Percentiles rank a stretch among this genome's conserved stretches.
Evolutionary conservation across 2,113 vertebrate genomes (phyloP).

Genomic region (Todiramphus saurophagus): DNA sequence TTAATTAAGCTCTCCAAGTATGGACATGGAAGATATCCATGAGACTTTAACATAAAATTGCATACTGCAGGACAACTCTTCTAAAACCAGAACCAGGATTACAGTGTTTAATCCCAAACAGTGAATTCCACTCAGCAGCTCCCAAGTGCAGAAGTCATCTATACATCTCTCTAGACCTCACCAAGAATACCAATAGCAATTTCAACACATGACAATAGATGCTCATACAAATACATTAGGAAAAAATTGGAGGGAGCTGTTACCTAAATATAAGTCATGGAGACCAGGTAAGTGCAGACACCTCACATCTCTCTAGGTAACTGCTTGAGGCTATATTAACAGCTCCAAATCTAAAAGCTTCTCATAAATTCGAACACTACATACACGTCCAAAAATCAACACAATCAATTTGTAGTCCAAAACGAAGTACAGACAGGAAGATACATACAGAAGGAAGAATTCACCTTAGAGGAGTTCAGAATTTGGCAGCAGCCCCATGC

Average conservation of each 20-base stretch:
- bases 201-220: not conserved
- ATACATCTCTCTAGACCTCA: not conserved
- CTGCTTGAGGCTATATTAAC: not conserved
- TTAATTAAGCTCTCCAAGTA: constrained; percentile 18
- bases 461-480: not conserved
- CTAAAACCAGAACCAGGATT: not conserved
- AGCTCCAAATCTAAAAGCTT: not conserved
- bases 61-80: not conserved
- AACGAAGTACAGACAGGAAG: not conserved
- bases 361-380: not conserved
- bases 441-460: not conserved
- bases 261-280: not conserved
- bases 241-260: not conserved
- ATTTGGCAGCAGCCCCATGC: not conserved
- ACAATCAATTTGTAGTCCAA: rapidly evolving
- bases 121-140: not conserved
- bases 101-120: not conserved
- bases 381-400: not conserved
- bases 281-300: not conserved
- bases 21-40: not conserved
- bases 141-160: not conserved
- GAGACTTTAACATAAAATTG: not conserved
- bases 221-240: not conserved
- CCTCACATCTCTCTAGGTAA: not conserved
- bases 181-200: not conserved